Evolutionary conservation across 2,888 invertebrate genomes (phyloP).

Genomic region (Pristionchus exspectatus): DNA sequence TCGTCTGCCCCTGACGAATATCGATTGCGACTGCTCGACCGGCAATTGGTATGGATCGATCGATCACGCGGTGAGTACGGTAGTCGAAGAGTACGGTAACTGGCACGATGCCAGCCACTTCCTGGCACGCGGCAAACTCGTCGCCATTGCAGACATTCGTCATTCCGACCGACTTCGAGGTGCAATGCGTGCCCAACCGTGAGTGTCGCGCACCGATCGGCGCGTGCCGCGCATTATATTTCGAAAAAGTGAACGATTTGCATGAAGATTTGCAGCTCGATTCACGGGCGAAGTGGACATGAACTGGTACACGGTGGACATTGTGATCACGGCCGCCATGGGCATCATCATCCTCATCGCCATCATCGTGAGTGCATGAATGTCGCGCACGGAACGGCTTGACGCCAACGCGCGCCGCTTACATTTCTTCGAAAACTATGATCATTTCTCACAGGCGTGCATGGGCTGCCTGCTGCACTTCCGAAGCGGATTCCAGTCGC

Average conservation of each 20-base stretch:
- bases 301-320: conserved; percentile 37
- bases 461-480: conserved; percentile 27
- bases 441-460: background rate
- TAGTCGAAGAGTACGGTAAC: background rate
- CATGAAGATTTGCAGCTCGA: background rate
- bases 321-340: conserved; percentile 8
- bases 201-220: background rate
- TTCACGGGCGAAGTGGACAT: conserved; percentile 5
- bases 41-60: conserved; percentile 16
- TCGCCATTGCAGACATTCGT: background rate
- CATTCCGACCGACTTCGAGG: background rate
- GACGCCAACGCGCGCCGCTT: background rate
- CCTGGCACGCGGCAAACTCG: background rate
- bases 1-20: background rate
- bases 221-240: background rate
- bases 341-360: background rate
- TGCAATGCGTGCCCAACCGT: conserved; percentile 30
- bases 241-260: background rate
- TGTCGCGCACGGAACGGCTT: conserved; percentile 35
- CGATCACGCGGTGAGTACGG: conserved; percentile 6
- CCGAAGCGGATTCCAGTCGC: conserved; percentile 29
- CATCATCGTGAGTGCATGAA: conserved; percentile 3
- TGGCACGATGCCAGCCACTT: background rate
- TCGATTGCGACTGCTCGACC: background rate
- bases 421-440: background rate